A percentile compares a stretch with the other conserved stretches of the same genome.
Evolutionary conservation across 2,888 invertebrate species (phyloP).

Genomic region (Deroplatys truncata): DNA sequence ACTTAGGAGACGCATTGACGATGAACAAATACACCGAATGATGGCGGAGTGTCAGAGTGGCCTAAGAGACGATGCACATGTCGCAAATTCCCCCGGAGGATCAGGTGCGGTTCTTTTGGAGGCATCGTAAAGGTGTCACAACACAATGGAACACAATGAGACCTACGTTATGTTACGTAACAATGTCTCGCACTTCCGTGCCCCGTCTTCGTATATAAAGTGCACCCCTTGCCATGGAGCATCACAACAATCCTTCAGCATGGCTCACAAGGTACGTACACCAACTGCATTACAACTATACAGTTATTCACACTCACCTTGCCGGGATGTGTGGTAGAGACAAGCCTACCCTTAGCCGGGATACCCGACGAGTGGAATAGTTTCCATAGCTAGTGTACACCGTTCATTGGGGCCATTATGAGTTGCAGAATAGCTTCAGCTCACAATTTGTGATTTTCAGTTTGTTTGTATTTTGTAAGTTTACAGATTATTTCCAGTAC

Average conservation of each 20-base stretch:
- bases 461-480: no score
- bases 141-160: neutral
- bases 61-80: neutral
- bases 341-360: no score
- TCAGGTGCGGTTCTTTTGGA: neutral
- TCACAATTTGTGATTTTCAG: no score
- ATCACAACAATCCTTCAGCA: neutral
- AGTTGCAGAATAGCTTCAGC: no score
- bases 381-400: no score
- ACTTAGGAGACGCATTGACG: neutral
- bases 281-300: neutral
- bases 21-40: neutral
- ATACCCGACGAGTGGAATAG: no score
- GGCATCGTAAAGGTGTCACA: neutral
- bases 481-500: no score
- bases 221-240: neutral
- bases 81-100: neutral
- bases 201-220: neutral
- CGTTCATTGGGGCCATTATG: no score
- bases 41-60: neutral
- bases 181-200: neutral
- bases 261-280: neutral
- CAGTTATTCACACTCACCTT: no score
- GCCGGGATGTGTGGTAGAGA: no score
- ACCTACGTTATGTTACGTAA: neutral